Evolutionary conservation across 1,140 invertebrate genomes (phyloP).

Genomic region (Neodiprion pinetum): DNA sequence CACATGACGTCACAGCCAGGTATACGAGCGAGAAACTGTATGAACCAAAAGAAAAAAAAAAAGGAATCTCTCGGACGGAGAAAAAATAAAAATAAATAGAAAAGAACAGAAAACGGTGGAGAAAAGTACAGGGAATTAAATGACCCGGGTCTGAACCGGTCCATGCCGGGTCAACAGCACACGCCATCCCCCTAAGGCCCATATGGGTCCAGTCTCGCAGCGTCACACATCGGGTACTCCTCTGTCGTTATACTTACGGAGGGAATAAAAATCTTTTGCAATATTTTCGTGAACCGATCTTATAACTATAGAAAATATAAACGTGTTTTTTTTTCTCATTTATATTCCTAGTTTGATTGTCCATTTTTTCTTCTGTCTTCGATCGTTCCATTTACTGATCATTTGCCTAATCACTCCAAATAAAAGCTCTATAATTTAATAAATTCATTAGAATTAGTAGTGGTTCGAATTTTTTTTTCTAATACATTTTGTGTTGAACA

Average conservation of each 20-base stretch:
- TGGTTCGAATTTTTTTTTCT: background rate
- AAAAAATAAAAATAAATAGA: slow-evolving; percentile 30
- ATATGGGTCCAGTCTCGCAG: slow-evolving; percentile 35
- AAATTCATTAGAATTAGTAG: background rate
- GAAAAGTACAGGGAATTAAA: slow-evolving; percentile 30
- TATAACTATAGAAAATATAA: too few relatives aligned
- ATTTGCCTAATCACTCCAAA: too few relatives aligned
- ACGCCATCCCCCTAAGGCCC: slow-evolving; percentile 52
- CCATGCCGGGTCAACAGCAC: slow-evolving; percentile 55
- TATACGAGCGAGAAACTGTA: slow-evolving; percentile 39
- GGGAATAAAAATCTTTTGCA: background rate
- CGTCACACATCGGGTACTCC: background rate
- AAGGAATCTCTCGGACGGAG: slow-evolving; percentile 25
- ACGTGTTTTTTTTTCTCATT: too few relatives aligned
- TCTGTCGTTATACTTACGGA: background rate
- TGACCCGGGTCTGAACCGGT: slow-evolving; percentile 53
- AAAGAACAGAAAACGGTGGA: slow-evolving; percentile 20
- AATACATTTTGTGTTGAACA: background rate
- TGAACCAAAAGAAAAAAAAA: slow-evolving; percentile 28
- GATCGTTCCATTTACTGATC: too few relatives aligned
- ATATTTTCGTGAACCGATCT: background rate
- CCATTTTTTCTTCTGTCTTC: too few relatives aligned
- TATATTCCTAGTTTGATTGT: too few relatives aligned
- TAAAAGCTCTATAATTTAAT: too few relatives aligned
- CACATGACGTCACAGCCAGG: slow-evolving; percentile 54